A percentile compares a stretch with the other conserved stretches of the same genome.
These are phyloP conservation scores for Toxotes lorentzi DNA, from an alignment of 2,797 vertebrate genomes.

Conservation along the genomic window DNA sequence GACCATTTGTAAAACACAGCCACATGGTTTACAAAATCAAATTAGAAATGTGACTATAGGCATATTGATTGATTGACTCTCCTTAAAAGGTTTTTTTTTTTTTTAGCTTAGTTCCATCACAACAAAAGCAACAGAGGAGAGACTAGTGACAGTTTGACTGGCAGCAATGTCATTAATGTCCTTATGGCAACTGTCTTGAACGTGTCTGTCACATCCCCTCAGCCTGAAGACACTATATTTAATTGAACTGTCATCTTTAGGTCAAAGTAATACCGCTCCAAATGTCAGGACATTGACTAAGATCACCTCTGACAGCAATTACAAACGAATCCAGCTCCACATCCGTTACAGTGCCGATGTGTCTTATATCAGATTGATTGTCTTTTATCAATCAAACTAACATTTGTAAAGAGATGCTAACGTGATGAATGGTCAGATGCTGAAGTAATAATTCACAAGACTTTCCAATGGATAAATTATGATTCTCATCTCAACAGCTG, in stretches of 20 bases:
- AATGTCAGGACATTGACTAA: slow-evolving; percentile 63
- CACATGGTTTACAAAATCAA: background rate
- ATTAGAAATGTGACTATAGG: slow-evolving; percentile 40
- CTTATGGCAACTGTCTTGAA: slow-evolving; percentile 61
- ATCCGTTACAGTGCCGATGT: slow-evolving; percentile 37
- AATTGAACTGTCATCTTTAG: slow-evolving; percentile 81
- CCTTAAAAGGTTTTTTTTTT: slow-evolving; percentile 22
- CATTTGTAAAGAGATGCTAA: slow-evolving; percentile 39
- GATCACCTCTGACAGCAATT: slow-evolving; percentile 77
- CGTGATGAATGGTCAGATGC: slow-evolving; percentile 55
- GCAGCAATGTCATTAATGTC: slow-evolving; percentile 67
- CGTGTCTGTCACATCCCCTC: slow-evolving; percentile 63
- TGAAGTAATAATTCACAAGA: slow-evolving; percentile 56
- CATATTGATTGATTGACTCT: slow-evolving; percentile 72
- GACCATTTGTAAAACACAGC: background rate
- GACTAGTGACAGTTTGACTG: slow-evolving; percentile 64
- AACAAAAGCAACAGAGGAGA: slow-evolving; percentile 30
- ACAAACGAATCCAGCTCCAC: slow-evolving; percentile 60
- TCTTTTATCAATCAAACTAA: slow-evolving; percentile 69
- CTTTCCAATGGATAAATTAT: slow-evolving; percentile 39
- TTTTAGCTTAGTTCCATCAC: slow-evolving; percentile 47
- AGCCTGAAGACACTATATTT: slow-evolving; percentile 69
- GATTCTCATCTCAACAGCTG: slow-evolving; percentile 32
- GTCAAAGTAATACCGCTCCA: slow-evolving; percentile 60
- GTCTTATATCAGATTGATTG: slow-evolving; percentile 47